Percentiles rank a stretch among this genome's conserved stretches.
Evolutionary conservation across 2,888 invertebrate species (phyloP).

Genomic region (Bruchidius siliquastri): DNA sequence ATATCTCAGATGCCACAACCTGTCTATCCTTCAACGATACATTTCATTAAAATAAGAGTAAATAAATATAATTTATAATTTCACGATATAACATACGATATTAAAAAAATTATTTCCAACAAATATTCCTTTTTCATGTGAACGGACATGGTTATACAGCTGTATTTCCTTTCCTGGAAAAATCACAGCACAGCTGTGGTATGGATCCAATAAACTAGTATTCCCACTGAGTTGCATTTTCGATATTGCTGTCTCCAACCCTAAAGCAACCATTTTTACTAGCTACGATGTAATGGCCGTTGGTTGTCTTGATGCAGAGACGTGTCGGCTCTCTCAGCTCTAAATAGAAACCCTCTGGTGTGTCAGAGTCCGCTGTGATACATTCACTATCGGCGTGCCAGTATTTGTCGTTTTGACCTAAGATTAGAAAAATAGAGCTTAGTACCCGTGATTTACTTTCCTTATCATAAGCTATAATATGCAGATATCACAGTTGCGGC

Average conservation of each 20-base stretch:
- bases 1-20: background rate
- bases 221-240: constrained; percentile 88
- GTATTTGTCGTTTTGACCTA: constrained; percentile 89
- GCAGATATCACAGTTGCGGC: no score
- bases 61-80: background rate
- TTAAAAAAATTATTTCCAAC: background rate
- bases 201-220: constrained; percentile 62
- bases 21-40: background rate
- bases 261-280: constrained; percentile 90
- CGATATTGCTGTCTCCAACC: constrained; percentile 71
- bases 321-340: constrained; percentile 91
- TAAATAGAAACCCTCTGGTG: constrained; percentile 81
- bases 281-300: constrained; percentile 76
- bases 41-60: background rate
- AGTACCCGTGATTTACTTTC: no score
- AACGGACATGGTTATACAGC: background rate
- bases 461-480: no score
- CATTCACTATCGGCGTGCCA: constrained; percentile 89
- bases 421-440: constrained; percentile 21
- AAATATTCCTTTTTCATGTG: background rate
- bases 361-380: constrained; percentile 79
- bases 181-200: background rate
- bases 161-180: background rate
- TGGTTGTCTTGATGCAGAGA: constrained; percentile 79
- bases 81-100: background rate